Evolutionary conservation across 2,888 invertebrate genomes (phyloP).

Genomic region (Drosophila phalerata): DNA sequence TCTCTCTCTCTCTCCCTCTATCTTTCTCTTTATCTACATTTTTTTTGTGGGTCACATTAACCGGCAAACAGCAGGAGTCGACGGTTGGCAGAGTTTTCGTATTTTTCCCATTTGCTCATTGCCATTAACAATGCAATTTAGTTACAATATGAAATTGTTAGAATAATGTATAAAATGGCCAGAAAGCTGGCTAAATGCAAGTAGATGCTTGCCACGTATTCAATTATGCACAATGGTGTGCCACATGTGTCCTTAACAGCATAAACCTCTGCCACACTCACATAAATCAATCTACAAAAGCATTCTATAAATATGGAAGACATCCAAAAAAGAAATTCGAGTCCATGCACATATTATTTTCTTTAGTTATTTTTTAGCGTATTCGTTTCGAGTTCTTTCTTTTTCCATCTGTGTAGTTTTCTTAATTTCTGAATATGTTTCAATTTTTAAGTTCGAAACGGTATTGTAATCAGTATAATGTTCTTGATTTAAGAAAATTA

Average conservation of each 20-base stretch:
- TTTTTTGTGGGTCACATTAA: constrained; percentile 42
- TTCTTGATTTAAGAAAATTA: too few relatives aligned
- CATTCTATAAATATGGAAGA: constrained; percentile 28
- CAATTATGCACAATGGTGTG: constrained; percentile 63
- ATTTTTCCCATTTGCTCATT: constrained; percentile 10
- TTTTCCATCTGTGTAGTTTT: too few relatives aligned
- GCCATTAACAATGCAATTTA: constrained; percentile 61
- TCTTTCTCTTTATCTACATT: background rate
- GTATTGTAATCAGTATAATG: too few relatives aligned
- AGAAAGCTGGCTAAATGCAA: constrained; percentile 21
- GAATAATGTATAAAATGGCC: constrained; percentile 35
- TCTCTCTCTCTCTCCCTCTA: background rate
- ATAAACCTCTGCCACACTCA: constrained; percentile 8
- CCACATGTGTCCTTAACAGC: constrained; percentile 27
- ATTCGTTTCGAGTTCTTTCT: background rate
- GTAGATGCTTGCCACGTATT: constrained; percentile 31
- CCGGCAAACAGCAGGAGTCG: constrained; percentile 31
- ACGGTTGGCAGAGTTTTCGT: constrained; percentile 8
- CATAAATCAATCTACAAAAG: constrained; percentile 60
- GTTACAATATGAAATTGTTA: constrained; percentile 49
- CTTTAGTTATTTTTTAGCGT: background rate
- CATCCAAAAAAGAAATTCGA: constrained; percentile 15
- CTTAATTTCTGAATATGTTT: background rate
- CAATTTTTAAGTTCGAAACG: background rate
- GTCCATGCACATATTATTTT: constrained; percentile 1